Evolutionary conservation across 2,113 vertebrate species (phyloP).

Genomic region (Chiloscyllium plagiosum): DNA sequence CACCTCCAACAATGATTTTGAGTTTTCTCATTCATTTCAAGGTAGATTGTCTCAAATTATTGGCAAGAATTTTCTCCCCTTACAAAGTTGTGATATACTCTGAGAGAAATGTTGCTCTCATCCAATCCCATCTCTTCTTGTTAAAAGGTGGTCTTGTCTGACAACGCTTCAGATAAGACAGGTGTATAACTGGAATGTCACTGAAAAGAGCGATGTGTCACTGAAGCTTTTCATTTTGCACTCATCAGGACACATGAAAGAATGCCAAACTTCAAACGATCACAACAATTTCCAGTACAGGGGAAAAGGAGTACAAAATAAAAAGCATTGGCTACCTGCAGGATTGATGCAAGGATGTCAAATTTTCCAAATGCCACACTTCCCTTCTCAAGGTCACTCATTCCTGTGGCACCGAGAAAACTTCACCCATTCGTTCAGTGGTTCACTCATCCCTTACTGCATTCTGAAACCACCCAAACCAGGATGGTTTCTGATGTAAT

Average conservation of each 20-base stretch:
- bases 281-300: too few relatives aligned
- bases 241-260: neutral
- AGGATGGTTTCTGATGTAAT: too few relatives aligned
- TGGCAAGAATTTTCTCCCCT: neutral
- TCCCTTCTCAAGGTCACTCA: too few relatives aligned
- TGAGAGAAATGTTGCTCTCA: neutral
- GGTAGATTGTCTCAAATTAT: neutral
- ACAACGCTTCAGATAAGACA: neutral
- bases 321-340: too few relatives aligned
- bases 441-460: too few relatives aligned
- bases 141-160: neutral
- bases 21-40: neutral
- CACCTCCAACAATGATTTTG: neutral
- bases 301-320: too few relatives aligned
- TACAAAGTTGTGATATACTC: neutral
- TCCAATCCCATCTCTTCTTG: neutral
- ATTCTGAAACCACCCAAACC: too few relatives aligned
- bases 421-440: too few relatives aligned
- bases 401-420: too few relatives aligned
- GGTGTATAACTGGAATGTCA: neutral
- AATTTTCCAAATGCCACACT: too few relatives aligned
- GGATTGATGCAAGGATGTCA: too few relatives aligned
- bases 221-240: neutral
- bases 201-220: neutral
- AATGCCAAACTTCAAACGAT: neutral